Evolutionary conservation across 2,888 invertebrate genomes (phyloP).

Genomic region (Ichneumoninae sp.): DNA sequence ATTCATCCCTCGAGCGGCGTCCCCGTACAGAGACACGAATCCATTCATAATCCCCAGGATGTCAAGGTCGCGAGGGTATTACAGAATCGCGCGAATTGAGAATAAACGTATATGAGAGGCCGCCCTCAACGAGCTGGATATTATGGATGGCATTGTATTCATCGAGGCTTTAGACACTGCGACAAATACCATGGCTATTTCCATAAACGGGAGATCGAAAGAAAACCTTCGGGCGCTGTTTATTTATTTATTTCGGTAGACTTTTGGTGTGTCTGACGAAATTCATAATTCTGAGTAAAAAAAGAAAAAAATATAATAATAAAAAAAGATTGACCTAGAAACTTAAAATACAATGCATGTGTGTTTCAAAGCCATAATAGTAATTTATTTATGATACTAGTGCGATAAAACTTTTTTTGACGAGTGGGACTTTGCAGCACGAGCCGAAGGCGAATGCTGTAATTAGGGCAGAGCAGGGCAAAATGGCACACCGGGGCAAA

Average conservation of each 20-base stretch:
- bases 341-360: no score
- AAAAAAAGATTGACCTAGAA: neutral
- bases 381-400: no score
- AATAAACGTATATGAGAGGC: constrained; percentile 52
- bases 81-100: constrained; percentile 47
- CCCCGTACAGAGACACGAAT: constrained; percentile 41
- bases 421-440: no score
- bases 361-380: no score
- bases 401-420: no score
- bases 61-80: constrained; percentile 55
- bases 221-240: constrained; percentile 12
- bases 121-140: constrained; percentile 50
- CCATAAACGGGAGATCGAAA: constrained; percentile 24
- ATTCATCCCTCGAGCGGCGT: constrained; percentile 37
- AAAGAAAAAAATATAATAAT: neutral
- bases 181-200: constrained; percentile 30
- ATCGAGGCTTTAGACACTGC: constrained; percentile 30
- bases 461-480: no score
- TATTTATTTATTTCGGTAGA: neutral
- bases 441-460: no score
- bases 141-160: constrained; percentile 45
- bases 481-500: no score
- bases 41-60: constrained; percentile 61
- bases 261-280: neutral
- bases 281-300: neutral